Percentiles rank a stretch among this genome's conserved stretches.
These are phyloP conservation scores for Phaenicophaeus curvirostris DNA, from an alignment of 2,797 vertebrate genomes.

Conservation along the genomic window DNA sequence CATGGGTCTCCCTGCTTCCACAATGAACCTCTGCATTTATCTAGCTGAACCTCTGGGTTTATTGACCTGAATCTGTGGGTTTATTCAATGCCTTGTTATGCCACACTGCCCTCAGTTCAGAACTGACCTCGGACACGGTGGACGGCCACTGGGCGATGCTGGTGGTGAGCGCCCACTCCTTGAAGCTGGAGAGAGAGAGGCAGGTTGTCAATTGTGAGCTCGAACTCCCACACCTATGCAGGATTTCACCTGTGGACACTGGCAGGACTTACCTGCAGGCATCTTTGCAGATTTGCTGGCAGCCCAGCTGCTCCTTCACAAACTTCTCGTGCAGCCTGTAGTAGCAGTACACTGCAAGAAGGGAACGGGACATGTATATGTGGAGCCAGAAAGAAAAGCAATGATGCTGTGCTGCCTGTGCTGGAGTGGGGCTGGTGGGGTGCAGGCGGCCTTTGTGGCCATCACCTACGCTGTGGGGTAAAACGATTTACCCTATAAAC, in stretches of 20 bases:
- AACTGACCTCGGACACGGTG: conserved; percentile 75
- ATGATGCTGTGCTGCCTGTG: neutral
- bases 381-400: neutral
- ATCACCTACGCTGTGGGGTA: neutral
- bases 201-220: neutral
- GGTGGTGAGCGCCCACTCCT: conserved; percentile 81
- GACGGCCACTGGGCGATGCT: conserved; percentile 83
- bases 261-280: conserved; percentile 78
- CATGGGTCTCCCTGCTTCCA: neutral
- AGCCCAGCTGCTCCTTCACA: conserved; percentile 78
- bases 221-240: accelerated
- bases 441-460: neutral
- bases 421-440: neutral
- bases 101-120: neutral
- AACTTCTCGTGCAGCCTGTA: conserved; percentile 76
- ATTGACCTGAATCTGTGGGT: neutral
- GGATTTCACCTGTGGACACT: neutral
- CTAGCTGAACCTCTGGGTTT: neutral
- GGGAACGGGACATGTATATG: neutral
- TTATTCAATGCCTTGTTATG: neutral
- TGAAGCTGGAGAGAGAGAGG: conserved; percentile 73
- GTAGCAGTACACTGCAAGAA: conserved; percentile 81
- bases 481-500: neutral
- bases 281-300: conserved; percentile 77
- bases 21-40: neutral